These are phyloP conservation scores for Lonchura striata DNA, from an alignment of 2,113 vertebrate genomes.

Conservation along the genomic window DNA sequence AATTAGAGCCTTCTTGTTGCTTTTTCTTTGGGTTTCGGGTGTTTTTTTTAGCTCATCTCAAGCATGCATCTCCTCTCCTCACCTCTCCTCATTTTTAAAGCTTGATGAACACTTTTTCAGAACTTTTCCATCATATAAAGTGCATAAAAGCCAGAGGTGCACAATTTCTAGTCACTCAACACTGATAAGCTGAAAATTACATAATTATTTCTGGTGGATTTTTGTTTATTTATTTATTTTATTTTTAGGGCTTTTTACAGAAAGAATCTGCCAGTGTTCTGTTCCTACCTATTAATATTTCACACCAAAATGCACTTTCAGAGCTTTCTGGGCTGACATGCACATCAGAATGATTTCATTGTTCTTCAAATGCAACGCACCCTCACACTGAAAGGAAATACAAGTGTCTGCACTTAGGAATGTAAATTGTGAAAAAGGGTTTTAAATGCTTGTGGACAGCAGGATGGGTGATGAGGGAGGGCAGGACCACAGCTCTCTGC, in stretches of 20 bases:
- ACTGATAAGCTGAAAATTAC: constrained; percentile 33
- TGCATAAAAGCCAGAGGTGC: constrained; percentile 39
- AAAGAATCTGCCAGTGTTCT: constrained; percentile 30
- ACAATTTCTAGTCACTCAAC: not conserved
- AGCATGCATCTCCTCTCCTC: not conserved
- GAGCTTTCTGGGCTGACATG: constrained; percentile 30
- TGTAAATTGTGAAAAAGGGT: constrained; percentile 1
- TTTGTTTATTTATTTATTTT: not conserved
- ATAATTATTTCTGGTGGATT: constrained; percentile 27
- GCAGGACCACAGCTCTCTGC: not conserved
- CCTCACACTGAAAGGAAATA: not conserved
- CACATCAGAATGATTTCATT: constrained; percentile 3
- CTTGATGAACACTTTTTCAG: constrained; percentile 21
- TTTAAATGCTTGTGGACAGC: not conserved
- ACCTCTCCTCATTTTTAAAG: not conserved
- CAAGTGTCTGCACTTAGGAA: not conserved
- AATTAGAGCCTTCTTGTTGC: not conserved
- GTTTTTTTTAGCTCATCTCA: not conserved
- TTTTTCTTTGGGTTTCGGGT: not conserved
- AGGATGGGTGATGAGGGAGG: not conserved
- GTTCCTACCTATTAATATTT: constrained; percentile 63
- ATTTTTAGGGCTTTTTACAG: constrained; percentile 60
- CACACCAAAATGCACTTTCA: constrained; percentile 57
- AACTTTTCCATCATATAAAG: constrained; percentile 44
- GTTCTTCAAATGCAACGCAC: not conserved